Percentiles rank a stretch among this genome's conserved stretches.
phyloP scores from a whole-genome alignment of 2,113 vertebrate species.

The Sminthopsis crassicaudata region DNA sequence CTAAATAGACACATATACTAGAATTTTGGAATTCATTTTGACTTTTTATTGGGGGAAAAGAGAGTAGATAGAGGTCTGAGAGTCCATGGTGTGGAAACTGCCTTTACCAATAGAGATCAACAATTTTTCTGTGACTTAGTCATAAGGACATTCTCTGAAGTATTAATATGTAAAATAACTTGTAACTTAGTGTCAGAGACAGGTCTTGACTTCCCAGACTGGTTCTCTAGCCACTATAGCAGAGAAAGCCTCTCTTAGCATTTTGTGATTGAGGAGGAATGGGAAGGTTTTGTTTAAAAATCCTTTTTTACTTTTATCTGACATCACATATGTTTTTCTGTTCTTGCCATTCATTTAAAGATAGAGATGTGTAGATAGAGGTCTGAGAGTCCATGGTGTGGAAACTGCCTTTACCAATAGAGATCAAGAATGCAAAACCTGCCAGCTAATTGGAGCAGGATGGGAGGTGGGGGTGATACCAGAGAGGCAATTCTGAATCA shows the following conservation, averaged over 20 bases:
- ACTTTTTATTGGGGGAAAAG: background rate
- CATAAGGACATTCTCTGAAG: background rate
- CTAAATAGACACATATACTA: too few species aligned
- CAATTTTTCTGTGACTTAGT: background rate
- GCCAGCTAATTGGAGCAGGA: too few species aligned
- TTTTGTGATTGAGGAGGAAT: background rate
- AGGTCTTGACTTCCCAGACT: background rate
- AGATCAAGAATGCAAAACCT: too few species aligned
- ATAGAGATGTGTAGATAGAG: background rate
- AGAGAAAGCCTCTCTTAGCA: background rate
- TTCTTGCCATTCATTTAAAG: background rate
- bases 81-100: background rate
- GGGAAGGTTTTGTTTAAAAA: background rate
- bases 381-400: too few species aligned
- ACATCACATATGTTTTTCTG: background rate
- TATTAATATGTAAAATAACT: background rate
- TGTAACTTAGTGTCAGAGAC: background rate
- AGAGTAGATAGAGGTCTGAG: background rate
- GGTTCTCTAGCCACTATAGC: too few species aligned
- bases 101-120: background rate
- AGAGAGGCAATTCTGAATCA: background rate
- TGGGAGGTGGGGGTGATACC: background rate
- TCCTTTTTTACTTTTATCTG: background rate
- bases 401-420: too few species aligned
- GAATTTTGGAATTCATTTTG: background rate